Evolutionary conservation across 2,888 invertebrate species (phyloP), one percentile per base, ranked within the genome.

Genomic region (Synanthedon tipuliformis): DNA sequence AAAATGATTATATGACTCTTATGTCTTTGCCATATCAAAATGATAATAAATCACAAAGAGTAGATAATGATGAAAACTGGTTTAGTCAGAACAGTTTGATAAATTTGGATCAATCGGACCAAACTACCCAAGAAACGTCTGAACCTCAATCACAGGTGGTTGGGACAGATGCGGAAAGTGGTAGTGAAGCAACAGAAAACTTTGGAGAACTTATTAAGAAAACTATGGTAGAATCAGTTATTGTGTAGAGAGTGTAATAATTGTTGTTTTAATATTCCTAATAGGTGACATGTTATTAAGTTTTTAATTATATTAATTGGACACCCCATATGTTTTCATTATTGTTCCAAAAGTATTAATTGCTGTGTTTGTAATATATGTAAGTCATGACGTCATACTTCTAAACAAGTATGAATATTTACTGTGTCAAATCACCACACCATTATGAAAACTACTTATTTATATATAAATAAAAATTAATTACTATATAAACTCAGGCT

Each of bases 161-260:
- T 41, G 72, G 62, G 52, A 56, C 62, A 50, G 60, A 70, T 41
- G 54, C 55, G 23, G 76, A 77, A 58, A 62, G 57, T 68, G 63
- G 63, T 48, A 57, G 68, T 16, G 86, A 86, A 52, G 62, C 75
- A 41, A 78, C 79, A 62, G 94, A 95, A 68, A 95, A 95, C 78
- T 95, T 96, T 71, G 95, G 95, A 53, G 95, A 96, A 87, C 94
- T 96, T 67, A 95, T 96, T 64, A 96, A 95, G 81, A 95, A 96
- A 82, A 94, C 95, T 59, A 95, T 96, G 90, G 95, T 95, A 72
- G 95, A 96, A 80, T 95, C 95, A 66, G 95, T 94, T 67, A 93
- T 93, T 67, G 94, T 94, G 86, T 95, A 91, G 90, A 74, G 7
- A 34, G 10, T 34, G 34, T 10, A 80, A 71, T 77, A 75, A 73